These are phyloP conservation scores for Drosophila hydei DNA, from an alignment of 1,140 invertebrate genomes.

Conservation along the genomic window DNA sequence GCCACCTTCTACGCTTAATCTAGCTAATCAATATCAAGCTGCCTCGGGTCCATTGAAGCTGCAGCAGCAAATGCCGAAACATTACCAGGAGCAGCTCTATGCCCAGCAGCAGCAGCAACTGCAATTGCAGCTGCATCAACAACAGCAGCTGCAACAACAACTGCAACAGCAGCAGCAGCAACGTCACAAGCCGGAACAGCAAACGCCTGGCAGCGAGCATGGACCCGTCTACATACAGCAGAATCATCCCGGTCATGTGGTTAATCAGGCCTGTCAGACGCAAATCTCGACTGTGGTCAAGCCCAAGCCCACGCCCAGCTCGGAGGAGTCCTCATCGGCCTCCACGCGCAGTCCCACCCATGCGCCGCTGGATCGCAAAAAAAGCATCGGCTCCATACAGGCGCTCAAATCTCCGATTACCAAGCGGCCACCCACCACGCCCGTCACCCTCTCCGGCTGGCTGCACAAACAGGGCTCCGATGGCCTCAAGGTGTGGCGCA, in stretches of 20 bases:
- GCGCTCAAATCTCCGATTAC: slow-evolving; percentile 90
- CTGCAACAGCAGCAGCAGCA: slow-evolving; percentile 76
- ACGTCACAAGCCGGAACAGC: slow-evolving; percentile 66
- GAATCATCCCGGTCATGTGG: slow-evolving; percentile 83
- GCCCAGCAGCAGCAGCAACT: slow-evolving; percentile 58
- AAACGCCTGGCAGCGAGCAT: slow-evolving; percentile 75
- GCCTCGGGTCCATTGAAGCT: slow-evolving; percentile 69
- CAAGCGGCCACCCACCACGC: slow-evolving; percentile 90
- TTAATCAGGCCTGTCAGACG: slow-evolving; percentile 83
- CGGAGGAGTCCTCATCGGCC: slow-evolving; percentile 70
- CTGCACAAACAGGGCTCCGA: slow-evolving; percentile 96
- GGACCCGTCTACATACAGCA: slow-evolving; percentile 83
- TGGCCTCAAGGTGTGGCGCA: slow-evolving; percentile 96
- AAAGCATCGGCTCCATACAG: slow-evolving; percentile 86
- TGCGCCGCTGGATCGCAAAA: slow-evolving; percentile 86
- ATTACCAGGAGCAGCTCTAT: slow-evolving; percentile 76
- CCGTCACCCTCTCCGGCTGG: slow-evolving; percentile 94
- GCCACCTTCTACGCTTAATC: slow-evolving; percentile 75
- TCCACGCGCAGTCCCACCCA: slow-evolving; percentile 83
- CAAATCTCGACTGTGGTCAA: slow-evolving; percentile 71
- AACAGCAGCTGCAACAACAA: slow-evolving; percentile 56
- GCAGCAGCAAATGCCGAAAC: slow-evolving; percentile 57
- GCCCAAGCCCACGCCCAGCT: slow-evolving; percentile 77
- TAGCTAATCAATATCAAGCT: slow-evolving; percentile 77
- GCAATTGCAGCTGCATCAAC: slow-evolving; percentile 54